phyloP scores from a whole-genome alignment of 2,888 invertebrate species.

The Linnaemya tessellans region DNA sequence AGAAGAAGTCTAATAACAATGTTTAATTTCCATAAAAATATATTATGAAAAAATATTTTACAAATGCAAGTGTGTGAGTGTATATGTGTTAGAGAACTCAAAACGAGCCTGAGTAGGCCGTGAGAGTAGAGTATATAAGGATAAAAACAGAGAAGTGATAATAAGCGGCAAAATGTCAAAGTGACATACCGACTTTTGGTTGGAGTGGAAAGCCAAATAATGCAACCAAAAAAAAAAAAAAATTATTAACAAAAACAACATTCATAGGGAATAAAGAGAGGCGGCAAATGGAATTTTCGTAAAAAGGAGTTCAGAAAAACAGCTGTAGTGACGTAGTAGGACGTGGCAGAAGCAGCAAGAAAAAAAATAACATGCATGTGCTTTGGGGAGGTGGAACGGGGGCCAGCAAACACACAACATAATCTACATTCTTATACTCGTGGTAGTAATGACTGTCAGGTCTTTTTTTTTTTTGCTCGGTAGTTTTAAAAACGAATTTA shows the following conservation, averaged over 20 bases:
- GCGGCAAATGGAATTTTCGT: conserved; percentile 52
- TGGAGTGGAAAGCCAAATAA: conserved; percentile 26
- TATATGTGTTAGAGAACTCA: conserved; percentile 28
- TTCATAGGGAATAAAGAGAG: conserved; percentile 67
- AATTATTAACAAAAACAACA: conserved; percentile 26
- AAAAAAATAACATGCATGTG: not conserved
- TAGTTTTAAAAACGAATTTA: conserved; percentile 41
- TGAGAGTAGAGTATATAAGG: conserved; percentile 76
- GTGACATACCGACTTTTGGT: conserved; percentile 70
- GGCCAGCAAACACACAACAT: conserved; percentile 42
- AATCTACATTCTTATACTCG: conserved; percentile 64
- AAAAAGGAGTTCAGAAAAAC: conserved; percentile 66
- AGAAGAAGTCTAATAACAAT: conserved; percentile 44
- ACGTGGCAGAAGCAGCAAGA: conserved; percentile 46
- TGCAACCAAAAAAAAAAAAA: conserved; percentile 1
- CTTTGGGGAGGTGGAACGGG: not conserved
- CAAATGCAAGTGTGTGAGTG: conserved; percentile 6
- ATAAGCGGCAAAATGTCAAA: conserved; percentile 78
- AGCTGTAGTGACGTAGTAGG: conserved; percentile 71
- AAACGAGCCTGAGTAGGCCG: conserved; percentile 53
- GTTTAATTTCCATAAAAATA: conserved; percentile 13
- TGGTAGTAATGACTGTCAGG: conserved; percentile 58
- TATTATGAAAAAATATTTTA: not conserved
- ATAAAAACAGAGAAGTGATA: conserved; percentile 82
- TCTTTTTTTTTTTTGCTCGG: conserved; percentile 21